Base-by-base conservation (phyloP, 2,113 vertebrate species). In the Psittacara wagleri region DNA sequence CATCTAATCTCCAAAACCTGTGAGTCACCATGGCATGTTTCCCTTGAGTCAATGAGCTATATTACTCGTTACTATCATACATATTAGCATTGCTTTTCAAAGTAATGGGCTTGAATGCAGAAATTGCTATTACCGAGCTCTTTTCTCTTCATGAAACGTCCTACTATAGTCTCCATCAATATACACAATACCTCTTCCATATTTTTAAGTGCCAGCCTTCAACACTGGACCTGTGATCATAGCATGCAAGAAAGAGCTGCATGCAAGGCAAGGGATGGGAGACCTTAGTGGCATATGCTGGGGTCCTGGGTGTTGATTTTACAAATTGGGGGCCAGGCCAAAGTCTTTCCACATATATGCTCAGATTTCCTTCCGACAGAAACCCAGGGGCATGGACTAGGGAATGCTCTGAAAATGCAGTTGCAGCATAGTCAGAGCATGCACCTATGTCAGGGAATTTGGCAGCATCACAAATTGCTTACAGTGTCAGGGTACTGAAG, bases 11-110 rank as follows among this genome's bases (percentile, higher is more conserved):
- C 83, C 74, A 89, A 62, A 70, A 82, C 51, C 1, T 59, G 48
- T 96, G 91, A 96, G 49, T 97, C 95, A 96, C 52, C 29, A 48
- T 0, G 0, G 33, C 19, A 6, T 15, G 68, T 73, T 92, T 89
- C 80, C 66, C 77, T 92, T 61, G 69, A 96, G 64, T 86, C 95
- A 92, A 84, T 88, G 91, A 91, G 69, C 72, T 78, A 1, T 5
- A 62, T 88, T 95, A 92, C 83, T 95, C 92, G 91, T 49, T 95
- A 91, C 92, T 96, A 76, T 79, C 28, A 87, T 67, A 83, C 7
- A 16, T 49, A 85, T 76, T 83, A 83, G 78, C 63, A 25, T 13
- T 55, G 59, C 70, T 73, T 73, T 89, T 48, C 79, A 70, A 62
- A 88, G 83, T 6, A 22, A 88, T 73, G 77, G 57, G 37, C 13